A percentile compares a stretch with the other conserved stretches of the same genome.
Evolutionary conservation across 2,797 vertebrate species (phyloP).

Genomic region (Rallus crepitans): DNA sequence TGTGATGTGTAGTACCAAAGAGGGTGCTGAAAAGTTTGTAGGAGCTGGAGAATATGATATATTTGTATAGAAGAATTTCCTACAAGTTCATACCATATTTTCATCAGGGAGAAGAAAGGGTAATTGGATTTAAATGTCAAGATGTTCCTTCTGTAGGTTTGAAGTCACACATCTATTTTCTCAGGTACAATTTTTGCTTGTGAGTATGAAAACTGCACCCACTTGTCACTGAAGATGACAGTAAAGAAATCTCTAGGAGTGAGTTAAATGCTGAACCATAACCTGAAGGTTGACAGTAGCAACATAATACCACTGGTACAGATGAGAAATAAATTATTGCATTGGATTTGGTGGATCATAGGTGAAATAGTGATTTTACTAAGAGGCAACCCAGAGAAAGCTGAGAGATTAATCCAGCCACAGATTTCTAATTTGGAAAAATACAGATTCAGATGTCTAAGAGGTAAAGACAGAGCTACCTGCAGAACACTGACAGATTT

Average conservation of each 20-base stretch:
- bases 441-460: not conserved
- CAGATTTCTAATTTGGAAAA: not conserved
- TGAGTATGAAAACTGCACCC: constrained; percentile 69
- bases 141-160: constrained; percentile 74
- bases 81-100: constrained; percentile 66
- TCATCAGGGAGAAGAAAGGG: constrained; percentile 78
- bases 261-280: constrained; percentile 42
- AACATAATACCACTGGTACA: not conserved
- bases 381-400: not conserved
- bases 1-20: not conserved
- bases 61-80: constrained; percentile 73
- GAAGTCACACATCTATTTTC: constrained; percentile 77
- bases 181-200: constrained; percentile 59
- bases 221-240: constrained; percentile 64
- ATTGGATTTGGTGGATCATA: not conserved
- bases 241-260: constrained; percentile 22
- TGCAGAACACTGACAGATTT: not conserved
- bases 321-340: not conserved
- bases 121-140: constrained; percentile 89
- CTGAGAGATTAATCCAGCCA: not conserved
- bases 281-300: not conserved
- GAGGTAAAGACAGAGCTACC: not conserved
- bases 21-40: constrained; percentile 21
- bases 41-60: constrained; percentile 44
- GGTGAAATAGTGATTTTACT: not conserved